These are phyloP conservation scores for Casuarius casuarius DNA, from an alignment of 2,113 vertebrate genomes.

Conservation along the genomic window DNA sequence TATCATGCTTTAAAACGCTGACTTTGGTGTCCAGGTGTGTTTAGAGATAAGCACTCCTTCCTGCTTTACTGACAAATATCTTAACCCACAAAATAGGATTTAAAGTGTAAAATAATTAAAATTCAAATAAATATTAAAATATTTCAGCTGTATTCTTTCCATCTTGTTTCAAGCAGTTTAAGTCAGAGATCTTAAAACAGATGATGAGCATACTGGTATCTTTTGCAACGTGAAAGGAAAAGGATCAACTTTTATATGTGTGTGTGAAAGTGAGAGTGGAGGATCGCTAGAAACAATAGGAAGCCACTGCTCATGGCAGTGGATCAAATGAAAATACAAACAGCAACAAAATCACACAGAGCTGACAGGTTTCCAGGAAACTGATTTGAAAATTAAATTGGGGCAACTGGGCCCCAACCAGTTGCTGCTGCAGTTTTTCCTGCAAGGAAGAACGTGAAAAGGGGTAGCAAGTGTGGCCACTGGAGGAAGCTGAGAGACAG, in stretches of 20 bases:
- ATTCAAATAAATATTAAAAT: background rate
- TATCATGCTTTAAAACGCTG: background rate
- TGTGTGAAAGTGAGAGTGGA: background rate
- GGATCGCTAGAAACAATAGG: background rate
- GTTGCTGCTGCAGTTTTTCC: background rate
- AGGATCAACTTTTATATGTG: background rate
- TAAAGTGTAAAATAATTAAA: background rate
- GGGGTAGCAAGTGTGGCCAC: background rate
- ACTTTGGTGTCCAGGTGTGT: background rate
- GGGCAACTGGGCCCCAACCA: background rate
- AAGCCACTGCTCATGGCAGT: background rate
- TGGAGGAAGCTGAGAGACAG: background rate
- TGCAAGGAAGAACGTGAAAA: background rate
- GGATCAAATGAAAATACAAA: background rate
- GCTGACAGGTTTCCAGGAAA: background rate
- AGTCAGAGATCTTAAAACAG: background rate
- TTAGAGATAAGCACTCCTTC: background rate
- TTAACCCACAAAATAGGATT: background rate
- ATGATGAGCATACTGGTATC: background rate
- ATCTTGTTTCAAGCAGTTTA: background rate
- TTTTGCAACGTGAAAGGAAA: background rate
- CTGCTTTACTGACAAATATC: background rate
- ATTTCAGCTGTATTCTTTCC: accelerated
- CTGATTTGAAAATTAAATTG: background rate
- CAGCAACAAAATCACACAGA: background rate